These are phyloP conservation scores for Cherax destructor DNA, from an alignment of 1,140 invertebrate genomes.

Conservation along the genomic window DNA sequence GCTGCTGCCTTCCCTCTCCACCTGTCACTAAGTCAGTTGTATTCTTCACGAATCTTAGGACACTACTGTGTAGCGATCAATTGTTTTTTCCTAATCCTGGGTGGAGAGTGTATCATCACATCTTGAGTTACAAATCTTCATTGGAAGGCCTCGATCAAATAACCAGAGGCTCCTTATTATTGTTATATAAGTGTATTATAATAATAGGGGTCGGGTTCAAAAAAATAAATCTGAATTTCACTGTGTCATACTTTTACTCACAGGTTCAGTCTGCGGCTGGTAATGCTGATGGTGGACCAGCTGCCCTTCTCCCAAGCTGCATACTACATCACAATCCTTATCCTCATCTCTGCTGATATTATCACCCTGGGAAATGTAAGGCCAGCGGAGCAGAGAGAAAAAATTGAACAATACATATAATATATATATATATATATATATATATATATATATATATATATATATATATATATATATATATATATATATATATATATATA, in stretches of 20 bases:
- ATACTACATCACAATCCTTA: constrained; percentile 46
- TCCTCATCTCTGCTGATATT: constrained; percentile 41
- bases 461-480: background rate
- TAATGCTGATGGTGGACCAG: constrained; percentile 45
- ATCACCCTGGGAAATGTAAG: constrained; percentile 42
- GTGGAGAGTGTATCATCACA: background rate
- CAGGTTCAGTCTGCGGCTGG: constrained; percentile 36
- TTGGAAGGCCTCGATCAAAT: no score
- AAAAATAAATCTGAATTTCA: no score
- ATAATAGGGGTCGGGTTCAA: no score
- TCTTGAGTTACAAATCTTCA: background rate
- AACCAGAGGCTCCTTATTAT: no score
- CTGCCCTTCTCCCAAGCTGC: constrained; percentile 61
- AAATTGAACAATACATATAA: no score
- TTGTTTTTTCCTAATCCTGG: background rate
- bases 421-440: no score
- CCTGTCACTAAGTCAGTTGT: constrained; percentile 31
- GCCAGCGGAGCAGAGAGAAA: background rate
- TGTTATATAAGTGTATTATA: no score
- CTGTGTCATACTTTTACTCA: no score
- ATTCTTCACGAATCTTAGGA: no score
- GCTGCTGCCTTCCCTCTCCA: constrained; percentile 43
- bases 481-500: no score
- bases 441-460: background rate
- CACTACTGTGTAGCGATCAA: background rate